Base-by-base conservation (phyloP, 2,113 vertebrate genomes). In the Herpetotheres cachinnans region DNA sequence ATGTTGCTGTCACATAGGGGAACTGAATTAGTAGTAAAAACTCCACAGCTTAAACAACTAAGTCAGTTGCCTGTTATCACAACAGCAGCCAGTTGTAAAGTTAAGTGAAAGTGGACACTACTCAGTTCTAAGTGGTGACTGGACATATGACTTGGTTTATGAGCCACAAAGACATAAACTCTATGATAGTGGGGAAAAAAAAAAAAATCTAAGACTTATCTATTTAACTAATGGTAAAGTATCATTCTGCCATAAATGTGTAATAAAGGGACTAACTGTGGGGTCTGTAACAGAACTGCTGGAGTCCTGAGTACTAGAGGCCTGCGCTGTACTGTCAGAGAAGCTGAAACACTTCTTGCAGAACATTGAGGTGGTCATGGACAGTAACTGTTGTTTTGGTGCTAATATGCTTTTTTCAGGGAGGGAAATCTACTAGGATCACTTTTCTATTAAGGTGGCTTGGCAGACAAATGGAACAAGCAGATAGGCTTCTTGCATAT, bases 391-490 rank as follows among this genome's bases (percentile, higher is more conserved):
- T 87, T 94, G 36, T 88, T 29, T 74, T 93, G 85, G 92, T 88
- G 85, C 79, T 93, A 88, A 90, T 44, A 34, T 10, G 40, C 38
- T 42, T 67, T 84, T 88, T 88, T 79, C 26, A 40, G 59, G 78
- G 90, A 77, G 36, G 54, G 30, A 91, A 90, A 83, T 78, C 66
- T 86, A 55, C 16, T 26, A 72, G 42, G 22, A 47, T 84, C 76
- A 30, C 34, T 73, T 34, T 55, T 38, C 21, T 77, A 4, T 72
- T 58, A 67, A 65, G 16, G 15, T 72, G 58, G 36, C 26, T 87
- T 93, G 87, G n/a, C 82, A 92, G 80, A 86, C n/a, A 65, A 70
- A 85, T 80, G 62, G 82, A 96, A 83, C n/a, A 88, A 86, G 71
- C n/a, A 70, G 30, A 36, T 46, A 29, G 30, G 50, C 18, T 74